Evolutionary conservation across 2,888 invertebrate species (phyloP).

Genomic region (Belgica antarctica): DNA sequence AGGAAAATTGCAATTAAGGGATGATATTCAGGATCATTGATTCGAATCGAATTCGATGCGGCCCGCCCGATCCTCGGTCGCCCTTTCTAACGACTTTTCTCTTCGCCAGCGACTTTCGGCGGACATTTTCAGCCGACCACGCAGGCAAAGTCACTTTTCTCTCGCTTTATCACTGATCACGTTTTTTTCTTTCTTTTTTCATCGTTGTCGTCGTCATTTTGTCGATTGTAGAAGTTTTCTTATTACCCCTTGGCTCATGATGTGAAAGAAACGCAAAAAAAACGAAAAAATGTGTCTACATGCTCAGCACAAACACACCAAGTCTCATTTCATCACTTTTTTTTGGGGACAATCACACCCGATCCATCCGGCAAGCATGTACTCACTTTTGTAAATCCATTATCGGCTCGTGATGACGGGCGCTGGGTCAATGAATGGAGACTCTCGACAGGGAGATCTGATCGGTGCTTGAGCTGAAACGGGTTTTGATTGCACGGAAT

Average conservation of each 20-base stretch:
- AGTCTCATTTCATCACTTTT: background rate
- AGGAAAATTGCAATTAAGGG: slow-evolving; percentile 43
- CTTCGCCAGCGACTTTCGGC: no score
- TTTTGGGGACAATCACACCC: slow-evolving; percentile 36
- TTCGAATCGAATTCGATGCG: slow-evolving; percentile 35
- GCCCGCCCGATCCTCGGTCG: background rate
- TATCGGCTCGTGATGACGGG: slow-evolving; percentile 37
- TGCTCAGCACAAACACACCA: slow-evolving; percentile 23
- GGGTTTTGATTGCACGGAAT: background rate
- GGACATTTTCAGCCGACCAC: background rate
- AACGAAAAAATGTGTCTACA: slow-evolving; percentile 13
- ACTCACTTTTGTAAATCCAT: slow-evolving; percentile 41
- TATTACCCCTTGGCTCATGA: slow-evolving; percentile 27
- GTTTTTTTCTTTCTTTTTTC: slow-evolving; percentile 18
- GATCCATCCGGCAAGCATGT: slow-evolving; percentile 8
- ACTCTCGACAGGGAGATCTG: slow-evolving; percentile 14
- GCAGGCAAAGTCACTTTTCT: slow-evolving; percentile 28
- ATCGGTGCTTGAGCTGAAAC: background rate
- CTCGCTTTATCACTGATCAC: slow-evolving; percentile 32
- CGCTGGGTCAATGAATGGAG: background rate
- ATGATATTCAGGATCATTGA: slow-evolving; percentile 36
- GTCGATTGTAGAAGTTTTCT: slow-evolving; percentile 36
- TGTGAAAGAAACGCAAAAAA: slow-evolving; percentile 19
- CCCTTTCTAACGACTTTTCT: no score
- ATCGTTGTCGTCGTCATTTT: slow-evolving; percentile 23